phyloP scores from a whole-genome alignment of 1,140 invertebrate species.

The Globodera ellingtonae region DNA sequence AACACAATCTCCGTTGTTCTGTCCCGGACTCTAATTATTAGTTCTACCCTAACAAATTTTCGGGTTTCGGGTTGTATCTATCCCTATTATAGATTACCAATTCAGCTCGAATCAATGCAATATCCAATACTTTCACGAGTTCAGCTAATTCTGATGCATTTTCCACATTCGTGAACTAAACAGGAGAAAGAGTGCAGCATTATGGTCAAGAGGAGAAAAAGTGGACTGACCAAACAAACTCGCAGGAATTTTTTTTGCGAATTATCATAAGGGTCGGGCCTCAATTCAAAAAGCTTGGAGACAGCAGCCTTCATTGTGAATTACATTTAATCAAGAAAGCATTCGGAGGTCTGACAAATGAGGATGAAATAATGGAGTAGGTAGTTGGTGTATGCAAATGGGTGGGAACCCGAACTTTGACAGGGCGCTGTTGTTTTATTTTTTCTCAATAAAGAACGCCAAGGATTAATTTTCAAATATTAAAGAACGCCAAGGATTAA shows the following conservation, averaged over 20 bases:
- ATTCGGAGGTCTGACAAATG: background rate
- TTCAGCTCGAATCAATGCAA: constrained; percentile 59
- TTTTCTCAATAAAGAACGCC: background rate
- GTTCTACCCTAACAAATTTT: too few relatives aligned
- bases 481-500: background rate
- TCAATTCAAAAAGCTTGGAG: constrained; percentile 23
- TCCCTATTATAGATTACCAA: constrained; percentile 43
- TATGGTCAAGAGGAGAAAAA: too few relatives aligned
- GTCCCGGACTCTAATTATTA: too few relatives aligned
- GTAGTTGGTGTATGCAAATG: background rate
- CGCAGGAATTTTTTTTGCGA: constrained; percentile 25
- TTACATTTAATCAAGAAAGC: background rate
- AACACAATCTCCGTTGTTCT: too few relatives aligned
- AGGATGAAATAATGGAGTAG: background rate
- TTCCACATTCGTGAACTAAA: constrained; percentile 55
- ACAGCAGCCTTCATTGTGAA: constrained; percentile 7
- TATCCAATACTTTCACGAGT: constrained; percentile 58
- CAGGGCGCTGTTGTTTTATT: background rate
- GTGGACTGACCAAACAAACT: constrained; percentile 21
- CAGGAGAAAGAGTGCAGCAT: constrained; percentile 39
- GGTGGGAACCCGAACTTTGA: background rate
- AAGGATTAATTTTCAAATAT: background rate
- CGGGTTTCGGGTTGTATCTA: background rate
- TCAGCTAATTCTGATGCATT: constrained; percentile 56
- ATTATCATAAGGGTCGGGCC: constrained; percentile 25